Evolutionary conservation across 1,140 invertebrate species (phyloP).

Genomic region (Trichonephila clavata): DNA sequence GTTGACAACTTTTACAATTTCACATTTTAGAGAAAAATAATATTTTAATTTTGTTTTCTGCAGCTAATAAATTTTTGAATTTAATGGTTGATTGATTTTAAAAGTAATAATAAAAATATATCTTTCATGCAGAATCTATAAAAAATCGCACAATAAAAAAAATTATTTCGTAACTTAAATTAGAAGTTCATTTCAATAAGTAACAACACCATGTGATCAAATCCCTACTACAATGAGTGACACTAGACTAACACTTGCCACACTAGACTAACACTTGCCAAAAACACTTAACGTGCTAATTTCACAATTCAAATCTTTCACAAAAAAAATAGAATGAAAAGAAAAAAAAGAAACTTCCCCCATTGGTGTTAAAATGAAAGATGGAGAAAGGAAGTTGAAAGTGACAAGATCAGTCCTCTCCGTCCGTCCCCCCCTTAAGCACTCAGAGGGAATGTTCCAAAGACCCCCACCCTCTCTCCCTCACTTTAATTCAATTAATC

Average conservation of each 20-base stretch:
- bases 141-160: not conserved
- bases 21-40: too few species aligned
- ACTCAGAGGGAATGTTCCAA: not conserved
- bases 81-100: too few species aligned
- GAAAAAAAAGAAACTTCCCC: not conserved
- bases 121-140: too few species aligned
- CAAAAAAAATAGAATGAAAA: too few species aligned
- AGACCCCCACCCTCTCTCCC: not conserved
- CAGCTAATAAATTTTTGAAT: too few species aligned
- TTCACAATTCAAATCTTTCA: not conserved
- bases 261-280: not conserved
- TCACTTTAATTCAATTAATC: conserved; percentile 20
- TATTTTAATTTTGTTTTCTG: too few species aligned
- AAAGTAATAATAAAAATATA: too few species aligned
- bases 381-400: not conserved
- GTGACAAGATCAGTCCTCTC: conserved; percentile 35
- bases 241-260: not conserved
- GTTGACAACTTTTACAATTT: too few species aligned
- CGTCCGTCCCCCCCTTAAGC: not conserved
- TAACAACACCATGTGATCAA: not conserved
- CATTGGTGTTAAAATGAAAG: not conserved
- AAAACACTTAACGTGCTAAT: not conserved
- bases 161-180: not conserved
- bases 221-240: not conserved
- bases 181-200: not conserved